Base-by-base conservation (phyloP, 2,888 invertebrate genomes). In the Torymus tubicola region DNA sequence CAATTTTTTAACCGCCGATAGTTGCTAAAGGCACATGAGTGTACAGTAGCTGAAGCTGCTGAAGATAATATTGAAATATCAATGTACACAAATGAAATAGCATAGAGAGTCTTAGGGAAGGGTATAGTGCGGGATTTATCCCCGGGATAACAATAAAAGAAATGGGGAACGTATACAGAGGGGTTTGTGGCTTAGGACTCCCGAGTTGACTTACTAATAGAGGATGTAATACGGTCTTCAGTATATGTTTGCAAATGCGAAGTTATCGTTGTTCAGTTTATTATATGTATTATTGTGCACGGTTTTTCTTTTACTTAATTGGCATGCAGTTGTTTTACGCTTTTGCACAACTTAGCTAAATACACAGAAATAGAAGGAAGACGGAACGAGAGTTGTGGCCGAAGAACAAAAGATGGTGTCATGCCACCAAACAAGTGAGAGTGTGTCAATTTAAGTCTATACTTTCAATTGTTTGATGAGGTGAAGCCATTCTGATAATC, bases 381-480 rank as follows among this genome's bases (percentile, higher is more conserved):
- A 64, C 57, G 14, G 14, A 64, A 57, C 14, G n/a, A 13, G 63
- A 58, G 57, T 31, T 57, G 42, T 18, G 67, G 21, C 18, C n/a
- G 72, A 61, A 74, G 72, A 69, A 82, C 76, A 77, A 78, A 31
- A 87, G 89, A 87, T 90, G 90, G 87, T 88, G 88, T 91, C 90
- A 89, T 88, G 86, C 90, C 90, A 90, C 90, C 90, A 91, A 91
- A 91, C 90, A 91, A 91, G 90, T 90, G 90, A 90, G 90, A 91
- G 90, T 90, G 90, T 91, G 90, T 90, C 87, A 89, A 88, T 88
- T 87, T 87, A 89, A 88, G 88, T 90, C 87, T 90, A 91, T 91
- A 91, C 90, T 91, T 91, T 91, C 90, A 91, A 91, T 91, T 91
- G 90, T 91, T 91, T 91, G 90, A 91, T 91, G 90, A 90, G 90